Evolutionary conservation across 2,797 vertebrate genomes (phyloP), one percentile per base, ranked within the genome.

Genomic region (Australoheros facetus): DNA sequence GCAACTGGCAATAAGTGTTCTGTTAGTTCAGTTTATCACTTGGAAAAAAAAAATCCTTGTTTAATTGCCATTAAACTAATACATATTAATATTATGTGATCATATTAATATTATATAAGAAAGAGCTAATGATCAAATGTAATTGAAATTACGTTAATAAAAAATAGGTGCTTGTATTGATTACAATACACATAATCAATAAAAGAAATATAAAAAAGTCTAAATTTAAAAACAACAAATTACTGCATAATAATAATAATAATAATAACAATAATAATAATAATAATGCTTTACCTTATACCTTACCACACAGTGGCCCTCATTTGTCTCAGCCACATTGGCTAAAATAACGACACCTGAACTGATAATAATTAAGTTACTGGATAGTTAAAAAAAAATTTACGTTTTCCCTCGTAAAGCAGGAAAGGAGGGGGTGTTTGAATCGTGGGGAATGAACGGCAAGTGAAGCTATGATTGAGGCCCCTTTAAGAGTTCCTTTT

Each of bases 401-500:
- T 55, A 71, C 16, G 42, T 45, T 32, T 73, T 39, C 59, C 34
- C 71, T 71, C 54, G 59, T 81, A 79, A 66, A 87, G 80, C 56
- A 76, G 81, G 19, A 73, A 54, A 79, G 88, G 89, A 42, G 90
- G 62, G 89, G 92, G 80, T 75, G 81, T n/a, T 77, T 74, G 32
- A 72, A 48, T 78, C 32, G 57, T 51, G 83, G 42, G 57, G 56
- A 82, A 79, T 78, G 70, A 86, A 66, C 62, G 37, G 66, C 73
- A 80, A 83, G 79, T 76, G 79, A 55, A 87, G 92, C 93, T 88
- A 90, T 88, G 92, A 94, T 93, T 90, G 91, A 89, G 95, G 92
- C 78, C 91, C 93, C 94, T 95, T 95, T 94, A 95, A 95, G 94
- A 92, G 85, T 77, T 87, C 8, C 10, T 37, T 37, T 37, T 37